Conservation (phyloP, 2,113 vertebrate genomes). For the Pan paniscus region DNA sequence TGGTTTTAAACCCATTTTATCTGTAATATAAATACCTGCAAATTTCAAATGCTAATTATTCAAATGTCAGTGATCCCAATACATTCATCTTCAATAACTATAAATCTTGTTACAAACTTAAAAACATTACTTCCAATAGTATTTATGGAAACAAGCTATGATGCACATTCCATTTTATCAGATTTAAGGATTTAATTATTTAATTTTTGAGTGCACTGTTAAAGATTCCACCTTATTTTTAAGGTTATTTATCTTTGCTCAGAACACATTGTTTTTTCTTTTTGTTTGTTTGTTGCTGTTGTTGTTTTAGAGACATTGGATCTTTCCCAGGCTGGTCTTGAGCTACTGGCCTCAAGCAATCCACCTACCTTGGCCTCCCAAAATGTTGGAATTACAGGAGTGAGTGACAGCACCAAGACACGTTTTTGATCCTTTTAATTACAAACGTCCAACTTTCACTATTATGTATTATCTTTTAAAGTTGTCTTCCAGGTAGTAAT, state of each 20-base stretch:
- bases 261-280: background rate
- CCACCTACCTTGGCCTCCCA: no score
- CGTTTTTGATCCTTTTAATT: background rate
- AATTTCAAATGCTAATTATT: background rate
- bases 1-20: background rate
- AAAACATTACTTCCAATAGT: background rate
- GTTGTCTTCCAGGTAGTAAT: background rate
- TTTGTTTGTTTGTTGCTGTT: no score
- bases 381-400: no score
- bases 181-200: background rate
- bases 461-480: background rate
- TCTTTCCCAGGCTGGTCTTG: no score
- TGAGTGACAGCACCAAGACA: no score
- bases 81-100: background rate
- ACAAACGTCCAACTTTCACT: background rate
- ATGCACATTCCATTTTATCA: background rate
- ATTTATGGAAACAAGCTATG: background rate
- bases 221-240: background rate
- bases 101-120: background rate
- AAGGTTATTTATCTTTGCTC: background rate
- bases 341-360: no score
- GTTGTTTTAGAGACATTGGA: no score
- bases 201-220: background rate
- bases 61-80: background rate
- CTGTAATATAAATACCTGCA: background rate